Base-by-base conservation (phyloP, 2,113 vertebrate species). In the Marmota flaviventris region DNA sequence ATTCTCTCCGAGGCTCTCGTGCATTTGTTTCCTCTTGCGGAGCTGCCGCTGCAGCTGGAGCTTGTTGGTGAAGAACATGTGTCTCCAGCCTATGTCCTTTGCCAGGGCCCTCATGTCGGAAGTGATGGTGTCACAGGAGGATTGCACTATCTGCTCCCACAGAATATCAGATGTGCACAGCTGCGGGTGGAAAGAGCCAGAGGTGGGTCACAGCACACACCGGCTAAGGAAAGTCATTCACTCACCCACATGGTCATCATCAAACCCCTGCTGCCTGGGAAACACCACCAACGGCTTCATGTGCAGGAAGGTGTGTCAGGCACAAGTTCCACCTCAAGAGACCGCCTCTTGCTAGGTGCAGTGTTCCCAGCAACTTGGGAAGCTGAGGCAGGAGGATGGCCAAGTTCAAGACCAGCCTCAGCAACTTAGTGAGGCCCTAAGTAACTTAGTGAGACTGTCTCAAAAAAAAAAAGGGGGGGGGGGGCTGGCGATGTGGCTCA, bases 41-140 rank as follows among this genome's bases (percentile, higher is more conserved):
- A 99, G 98, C 76, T 98, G 97, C 96, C 98, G 98, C 98, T 99
- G 99, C 27, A 99, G 98, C 93, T 99, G 99, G 42, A 99, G 96
- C 94, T 98, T 99, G 97, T 98, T 98, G 83, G 98, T 98, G 91
- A 98, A 99, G 97, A 98, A 99, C 34, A 98, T 86, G 42, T 63
- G 94, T 70, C 98, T 99, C 99, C 99, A 99, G 91, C 98, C 98
- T 39, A 97, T 84, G 17, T 97, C 96, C 39, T 90, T 39, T 0
- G 98, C 98, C 85, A 99, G 83, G 69, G 95, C 92, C 94, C 98
- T 97, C 98, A 98, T 98, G 92, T 99, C 99, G 4, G 97, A 90
- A 4, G 98, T 98, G 95, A 98, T 82, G 32, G 89, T 97, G 84
- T 98, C 98, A 93, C 96, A 96, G 29, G 98, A 42, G 0, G 91